These are phyloP conservation scores for Rhodophaea formosa DNA, from an alignment of 2,888 invertebrate species.

Conservation along the genomic window DNA sequence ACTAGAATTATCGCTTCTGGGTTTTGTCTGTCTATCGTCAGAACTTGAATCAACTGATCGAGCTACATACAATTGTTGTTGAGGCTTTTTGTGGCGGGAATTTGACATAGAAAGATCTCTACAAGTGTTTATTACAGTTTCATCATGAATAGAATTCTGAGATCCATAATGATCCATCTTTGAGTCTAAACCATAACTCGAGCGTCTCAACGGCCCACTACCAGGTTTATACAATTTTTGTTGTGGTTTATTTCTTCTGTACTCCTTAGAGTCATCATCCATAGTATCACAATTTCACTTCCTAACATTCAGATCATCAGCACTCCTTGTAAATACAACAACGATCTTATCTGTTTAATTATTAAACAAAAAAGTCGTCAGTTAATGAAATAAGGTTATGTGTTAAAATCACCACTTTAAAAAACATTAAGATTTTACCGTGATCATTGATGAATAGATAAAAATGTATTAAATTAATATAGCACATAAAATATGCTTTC, in stretches of 20 bases:
- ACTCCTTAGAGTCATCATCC: slow-evolving; percentile 80
- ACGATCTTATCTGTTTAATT: slow-evolving; percentile 26
- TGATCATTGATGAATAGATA: not conserved
- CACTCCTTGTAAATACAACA: slow-evolving; percentile 36
- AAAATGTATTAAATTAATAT: not conserved
- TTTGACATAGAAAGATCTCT: slow-evolving; percentile 48
- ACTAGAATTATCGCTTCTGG: slow-evolving; percentile 69
- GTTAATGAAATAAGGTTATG: slow-evolving; percentile 58
- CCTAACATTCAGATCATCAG: slow-evolving; percentile 45
- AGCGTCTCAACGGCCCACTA: slow-evolving; percentile 87
- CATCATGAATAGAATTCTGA: slow-evolving; percentile 64
- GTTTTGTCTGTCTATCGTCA: slow-evolving; percentile 61
- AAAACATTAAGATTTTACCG: slow-evolving; percentile 15
- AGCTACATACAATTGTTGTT: slow-evolving; percentile 70
- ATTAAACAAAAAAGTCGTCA: slow-evolving; percentile 33
- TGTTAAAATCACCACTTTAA: slow-evolving; percentile 42
- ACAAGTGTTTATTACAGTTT: slow-evolving; percentile 43
- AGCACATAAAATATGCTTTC: not conserved
- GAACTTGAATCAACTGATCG: slow-evolving; percentile 57
- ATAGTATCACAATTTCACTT: slow-evolving; percentile 61
- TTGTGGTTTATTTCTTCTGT: slow-evolving; percentile 84
- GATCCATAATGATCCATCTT: slow-evolving; percentile 79
- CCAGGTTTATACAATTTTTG: slow-evolving; percentile 88
- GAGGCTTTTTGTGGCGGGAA: slow-evolving; percentile 65
- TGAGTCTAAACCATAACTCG: slow-evolving; percentile 81